These are phyloP conservation scores for Erethizon dorsatum DNA, from an alignment of 2,797 vertebrate species.

Conservation along the genomic window DNA sequence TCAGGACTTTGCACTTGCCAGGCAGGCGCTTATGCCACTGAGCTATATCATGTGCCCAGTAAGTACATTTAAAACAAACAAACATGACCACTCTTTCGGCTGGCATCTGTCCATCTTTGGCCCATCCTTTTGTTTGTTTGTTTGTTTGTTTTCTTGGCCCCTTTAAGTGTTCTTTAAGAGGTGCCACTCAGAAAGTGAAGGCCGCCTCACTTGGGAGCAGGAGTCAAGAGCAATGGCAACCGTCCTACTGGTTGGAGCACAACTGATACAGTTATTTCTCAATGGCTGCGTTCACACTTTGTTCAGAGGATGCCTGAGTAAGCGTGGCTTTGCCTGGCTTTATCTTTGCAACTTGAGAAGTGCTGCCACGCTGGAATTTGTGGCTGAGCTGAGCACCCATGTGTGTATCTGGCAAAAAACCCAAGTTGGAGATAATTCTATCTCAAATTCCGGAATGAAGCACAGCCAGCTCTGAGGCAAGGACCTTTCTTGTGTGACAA, in stretches of 20 bases:
- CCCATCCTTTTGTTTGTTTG: background rate
- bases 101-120: background rate
- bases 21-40: too few species aligned
- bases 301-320: background rate
- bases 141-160: background rate
- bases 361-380: background rate
- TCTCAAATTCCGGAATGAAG: background rate
- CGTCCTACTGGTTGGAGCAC: too few species aligned
- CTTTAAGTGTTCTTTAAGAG: background rate
- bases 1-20: too few species aligned
- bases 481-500: background rate
- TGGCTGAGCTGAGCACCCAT: background rate
- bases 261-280: background rate
- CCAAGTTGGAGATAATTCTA: background rate
- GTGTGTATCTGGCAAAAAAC: background rate
- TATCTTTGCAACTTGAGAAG: background rate
- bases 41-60: too few species aligned
- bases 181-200: background rate
- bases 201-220: background rate
- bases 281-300: background rate
- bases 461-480: background rate
- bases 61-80: background rate
- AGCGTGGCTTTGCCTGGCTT: background rate
- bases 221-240: background rate
- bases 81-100: background rate